Base-by-base conservation (phyloP, 1,140 invertebrate genomes). In the Andrena cerasifolii region DNA sequence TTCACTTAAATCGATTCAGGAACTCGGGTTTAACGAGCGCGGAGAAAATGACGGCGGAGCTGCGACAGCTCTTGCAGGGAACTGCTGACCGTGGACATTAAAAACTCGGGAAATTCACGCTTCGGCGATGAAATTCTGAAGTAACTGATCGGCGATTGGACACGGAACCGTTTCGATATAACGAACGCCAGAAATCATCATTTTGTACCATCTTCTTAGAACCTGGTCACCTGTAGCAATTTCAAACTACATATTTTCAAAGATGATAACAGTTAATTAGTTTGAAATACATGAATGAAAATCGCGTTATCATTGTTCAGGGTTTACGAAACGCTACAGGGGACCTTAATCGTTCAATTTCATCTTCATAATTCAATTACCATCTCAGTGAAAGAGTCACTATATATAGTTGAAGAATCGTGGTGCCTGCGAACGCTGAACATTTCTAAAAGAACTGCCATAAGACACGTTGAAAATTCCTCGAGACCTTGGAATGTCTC, bases 1-100 rank as follows among this genome's bases (percentile, higher is more conserved):
- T 40, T 53, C 58, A 18, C 21, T 58, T 51, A 24, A 51, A 62
- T 72, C 58, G 70, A 58, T 61, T 51, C 58, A 24, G 21, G 54
- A 31, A 1, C 28, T 58, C 36, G 26, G 4, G 24, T 61, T 62
- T 61, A 63, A 73, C 18, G 24, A 73, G 33, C 45, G 10, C 16
- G n/a, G n/a, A n/a, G n/a, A n/a, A n/a, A n/a, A n/a, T n/a, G 1
- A 5, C 24, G 33, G n/a, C 28, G 28, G 36, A 40, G 4, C 36
- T 40, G 47, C 10, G 4, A 62, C 33, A 31, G 33, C n/a, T 14
- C 6, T 18, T 3, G 54, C 18, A 1, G 31, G 18, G n/a, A 58
- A n/a, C 33, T 33, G 28, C 31, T 33, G 54, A 58, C 0, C n/a
- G 18, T 6, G 24, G 53, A 56, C 53, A 24, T 8, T 8, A 1